These are phyloP conservation scores for Platygyra sinensis DNA, from an alignment of 64 coral and sea anemone genomes.

Conservation along the genomic window DNA sequence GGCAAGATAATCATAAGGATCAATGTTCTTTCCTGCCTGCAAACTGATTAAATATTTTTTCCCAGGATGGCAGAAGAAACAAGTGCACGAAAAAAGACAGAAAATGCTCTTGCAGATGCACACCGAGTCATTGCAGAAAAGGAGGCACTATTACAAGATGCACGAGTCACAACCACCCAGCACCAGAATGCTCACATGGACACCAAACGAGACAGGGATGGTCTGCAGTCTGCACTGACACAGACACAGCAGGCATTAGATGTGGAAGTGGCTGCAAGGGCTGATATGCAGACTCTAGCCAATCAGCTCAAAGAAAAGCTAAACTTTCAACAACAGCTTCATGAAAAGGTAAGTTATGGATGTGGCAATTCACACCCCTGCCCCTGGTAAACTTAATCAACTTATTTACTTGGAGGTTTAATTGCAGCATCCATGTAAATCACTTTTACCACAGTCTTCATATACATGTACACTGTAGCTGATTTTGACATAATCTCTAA, in stretches of 20 bases:
- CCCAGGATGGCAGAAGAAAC: slow-evolving; percentile 72
- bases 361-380: too few species aligned
- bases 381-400: not conserved
- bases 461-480: too few species aligned
- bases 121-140: slow-evolving; percentile 92
- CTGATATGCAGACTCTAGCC: slow-evolving; percentile 78
- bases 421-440: too few species aligned
- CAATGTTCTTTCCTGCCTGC: too few species aligned
- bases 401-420: too few species aligned
- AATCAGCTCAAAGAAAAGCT: slow-evolving; percentile 92
- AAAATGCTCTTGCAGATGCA: slow-evolving; percentile 94
- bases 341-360: slow-evolving; percentile 81
- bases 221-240: slow-evolving; percentile 69
- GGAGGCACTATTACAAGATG: slow-evolving; percentile 88
- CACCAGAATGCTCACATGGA: slow-evolving; percentile 96
- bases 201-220: slow-evolving; percentile 87
- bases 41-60: not conserved
- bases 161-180: slow-evolving; percentile 89
- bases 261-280: slow-evolving; percentile 74
- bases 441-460: too few species aligned
- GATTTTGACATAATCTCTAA: too few species aligned
- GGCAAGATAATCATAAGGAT: too few species aligned
- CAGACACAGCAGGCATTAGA: slow-evolving; percentile 96
- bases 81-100: slow-evolving; percentile 69
- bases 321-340: slow-evolving; percentile 80